Base-by-base conservation (phyloP, 2,113 vertebrate species). In the Psephotus haematonotus region DNA sequence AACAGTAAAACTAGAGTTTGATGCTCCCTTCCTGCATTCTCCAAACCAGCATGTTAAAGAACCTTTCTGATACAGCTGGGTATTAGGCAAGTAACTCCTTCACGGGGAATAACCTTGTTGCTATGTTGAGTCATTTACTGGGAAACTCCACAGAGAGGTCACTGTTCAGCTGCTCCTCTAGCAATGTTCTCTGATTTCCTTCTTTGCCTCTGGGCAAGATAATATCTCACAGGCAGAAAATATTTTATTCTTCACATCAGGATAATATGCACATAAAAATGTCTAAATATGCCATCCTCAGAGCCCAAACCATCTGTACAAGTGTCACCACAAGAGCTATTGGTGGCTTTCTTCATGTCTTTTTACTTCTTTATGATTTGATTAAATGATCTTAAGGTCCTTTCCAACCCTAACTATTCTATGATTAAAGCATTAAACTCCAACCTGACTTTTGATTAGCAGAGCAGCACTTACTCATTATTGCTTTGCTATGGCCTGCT, bases 261-360 rank as follows among this genome's bases (percentile, higher is more conserved):
- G 43, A 52, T 92, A 68, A 92, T 82, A 75, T 20, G 47, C 55
- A 68, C 47, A 82, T 92, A 89, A 78, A 93, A 93, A 92, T 75
- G 35, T 92, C 91, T 87, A 93, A 94, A 62, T 88, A 89, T 59
- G 44, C 37, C 72, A 68, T 71, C 50, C 39, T 93, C 2, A 2
- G 64, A 78, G 76, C 69, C 89, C 75, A 86, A 86, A 77, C 82
- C 85, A 81, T 95, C 93, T 95, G 82, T 31, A 90, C 64, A 74
- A 74, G 62, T 75, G 72, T 88, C 82, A 88, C 43, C 69, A 55
- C 27, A 78, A 92, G 82, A 88, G 50, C 60, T 92, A 39, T 17
- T 41, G 24, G 76, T 90, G 43, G 29, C 22, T 90, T 93, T 93
- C 74, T 86, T 27, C 27, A 52, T 52, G 19, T 76, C 37, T 70